Evolutionary conservation across 2,113 vertebrate genomes (phyloP), one percentile per base, ranked within the genome.

Genomic region (Heterotis niloticus): DNA sequence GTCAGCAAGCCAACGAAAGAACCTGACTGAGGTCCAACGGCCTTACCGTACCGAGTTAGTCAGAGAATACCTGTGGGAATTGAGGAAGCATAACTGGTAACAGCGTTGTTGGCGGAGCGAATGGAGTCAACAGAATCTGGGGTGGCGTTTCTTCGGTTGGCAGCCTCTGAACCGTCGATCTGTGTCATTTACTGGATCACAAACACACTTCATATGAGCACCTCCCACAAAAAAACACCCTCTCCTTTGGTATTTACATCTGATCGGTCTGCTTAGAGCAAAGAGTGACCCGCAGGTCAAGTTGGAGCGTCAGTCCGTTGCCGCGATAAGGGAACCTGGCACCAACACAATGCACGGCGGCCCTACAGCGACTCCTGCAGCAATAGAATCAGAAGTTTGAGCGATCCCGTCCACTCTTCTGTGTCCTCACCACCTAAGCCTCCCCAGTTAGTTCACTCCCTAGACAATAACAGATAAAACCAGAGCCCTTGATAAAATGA

Each of bases 391-490:
- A 62, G 60, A 14, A 17, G 60, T 62, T 13, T 62, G 14, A 4
- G 60, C 60, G 20, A 62, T 62, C 14, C 13, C 60, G 4, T 17
- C 60, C 5, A 14, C 20, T n/a, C 60, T 16, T 56, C 71, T 29
- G 5, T 16, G 44, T 23, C 57, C 14, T 34, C 20, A 79, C 80
- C 71, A 79, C 80, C 4, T 34, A 17, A 14, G 29, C 78, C 75
- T 79, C 70, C 78, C 52, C 14, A 18, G 74, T 64, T 72, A 66
- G 77, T 54, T 75, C 78, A 10, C 11, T 12, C 66, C 70, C 65
- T 24, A 18, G 67, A 88, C 86, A 88, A 89, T 88, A 82, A 84
- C 51, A 20, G 10, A 56, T 85, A 20, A 80, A 87, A 83, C 82
- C 84, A 84, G 79, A 87, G 80, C 76, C 65, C 78, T 80, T 78